Percentiles rank a stretch among this genome's conserved stretches.
Evolutionary conservation across 2,797 vertebrate species (phyloP).

Genomic region (Sebastes vulpes): DNA sequence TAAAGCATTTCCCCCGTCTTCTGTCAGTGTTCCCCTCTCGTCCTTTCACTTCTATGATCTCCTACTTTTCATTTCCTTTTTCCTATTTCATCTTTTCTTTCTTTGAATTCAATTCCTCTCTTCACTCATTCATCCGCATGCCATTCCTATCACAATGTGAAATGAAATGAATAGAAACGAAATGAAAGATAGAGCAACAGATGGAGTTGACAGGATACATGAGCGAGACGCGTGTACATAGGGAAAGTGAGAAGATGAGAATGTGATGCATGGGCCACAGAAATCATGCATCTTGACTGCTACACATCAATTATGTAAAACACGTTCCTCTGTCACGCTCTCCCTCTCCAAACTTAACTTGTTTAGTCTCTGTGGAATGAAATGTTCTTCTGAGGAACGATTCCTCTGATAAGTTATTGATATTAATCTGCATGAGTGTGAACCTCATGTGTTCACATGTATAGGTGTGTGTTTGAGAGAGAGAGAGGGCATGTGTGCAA

Average conservation of each 20-base stretch:
- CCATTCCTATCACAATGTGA: neutral
- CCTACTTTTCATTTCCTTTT: neutral
- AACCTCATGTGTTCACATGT: neutral
- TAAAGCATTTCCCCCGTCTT: neutral
- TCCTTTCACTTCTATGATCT: slow-evolving; percentile 1
- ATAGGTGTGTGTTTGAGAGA: neutral
- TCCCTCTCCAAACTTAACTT: slow-evolving; percentile 17
- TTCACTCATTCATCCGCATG: slow-evolving; percentile 9
- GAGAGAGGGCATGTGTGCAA: neutral
- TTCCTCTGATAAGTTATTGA: slow-evolving; percentile 47
- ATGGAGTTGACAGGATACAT: neutral
- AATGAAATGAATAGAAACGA: neutral
- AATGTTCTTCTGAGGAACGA: slow-evolving; percentile 44
- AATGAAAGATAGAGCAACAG: slow-evolving; percentile 9
- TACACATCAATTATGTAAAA: slow-evolving; percentile 67
- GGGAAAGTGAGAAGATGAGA: slow-evolving; percentile 10
- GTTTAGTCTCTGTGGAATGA: slow-evolving; percentile 14
- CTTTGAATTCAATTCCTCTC: slow-evolving; percentile 63
- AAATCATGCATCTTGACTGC: slow-evolving; percentile 34
- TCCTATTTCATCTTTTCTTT: neutral
- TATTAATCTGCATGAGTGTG: neutral
- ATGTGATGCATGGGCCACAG: slow-evolving; percentile 7
- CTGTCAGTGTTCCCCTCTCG: neutral
- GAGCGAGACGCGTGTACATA: neutral
- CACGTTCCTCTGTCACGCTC: slow-evolving; percentile 4